These are phyloP conservation scores for Enteromius thamalakanensis DNA, from an alignment of 2,797 vertebrate species.

Conservation along the genomic window DNA sequence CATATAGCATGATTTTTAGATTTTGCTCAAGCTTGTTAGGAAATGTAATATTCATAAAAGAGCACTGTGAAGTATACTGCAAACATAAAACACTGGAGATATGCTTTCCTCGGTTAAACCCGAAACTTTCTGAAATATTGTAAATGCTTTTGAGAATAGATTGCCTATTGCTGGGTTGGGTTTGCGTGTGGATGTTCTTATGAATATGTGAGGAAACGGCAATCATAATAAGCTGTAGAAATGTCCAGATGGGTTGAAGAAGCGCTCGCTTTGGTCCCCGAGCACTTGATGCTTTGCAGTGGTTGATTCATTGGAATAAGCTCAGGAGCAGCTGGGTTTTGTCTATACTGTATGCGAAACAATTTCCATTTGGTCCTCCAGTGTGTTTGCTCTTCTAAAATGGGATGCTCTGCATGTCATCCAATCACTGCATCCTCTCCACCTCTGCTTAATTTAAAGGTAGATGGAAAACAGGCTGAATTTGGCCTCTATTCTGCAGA, in stretches of 20 bases:
- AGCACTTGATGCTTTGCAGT: slow-evolving; percentile 34
- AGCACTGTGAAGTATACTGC: background rate
- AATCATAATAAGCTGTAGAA: slow-evolving; percentile 37
- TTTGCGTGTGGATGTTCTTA: background rate
- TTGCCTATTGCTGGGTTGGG: background rate
- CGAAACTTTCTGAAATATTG: slow-evolving; percentile 25
- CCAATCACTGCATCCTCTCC: slow-evolving; percentile 53
- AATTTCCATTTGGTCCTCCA: slow-evolving; percentile 51
- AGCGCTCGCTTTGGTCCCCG: slow-evolving; percentile 37
- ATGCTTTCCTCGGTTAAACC: background rate
- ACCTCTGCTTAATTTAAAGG: slow-evolving; percentile 53
- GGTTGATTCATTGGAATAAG: slow-evolving; percentile 45
- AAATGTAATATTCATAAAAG: slow-evolving; percentile 38
- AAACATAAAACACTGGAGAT: slow-evolving; percentile 12
- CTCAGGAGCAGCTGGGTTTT: slow-evolving; percentile 42
- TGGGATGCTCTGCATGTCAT: slow-evolving; percentile 40
- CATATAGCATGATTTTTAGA: slow-evolving; percentile 24
- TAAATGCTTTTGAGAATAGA: slow-evolving; percentile 18
- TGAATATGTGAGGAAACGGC: slow-evolving; percentile 14
- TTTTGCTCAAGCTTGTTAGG: slow-evolving; percentile 35
- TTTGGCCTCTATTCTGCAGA: slow-evolving; percentile 45
- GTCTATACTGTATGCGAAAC: slow-evolving; percentile 44
- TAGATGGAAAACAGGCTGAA: slow-evolving; percentile 46
- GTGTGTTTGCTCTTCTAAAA: slow-evolving; percentile 61
- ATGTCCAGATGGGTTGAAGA: slow-evolving; percentile 48